Conservation (phyloP, 2,888 invertebrate species). For the Dryomyza anilis region DNA sequence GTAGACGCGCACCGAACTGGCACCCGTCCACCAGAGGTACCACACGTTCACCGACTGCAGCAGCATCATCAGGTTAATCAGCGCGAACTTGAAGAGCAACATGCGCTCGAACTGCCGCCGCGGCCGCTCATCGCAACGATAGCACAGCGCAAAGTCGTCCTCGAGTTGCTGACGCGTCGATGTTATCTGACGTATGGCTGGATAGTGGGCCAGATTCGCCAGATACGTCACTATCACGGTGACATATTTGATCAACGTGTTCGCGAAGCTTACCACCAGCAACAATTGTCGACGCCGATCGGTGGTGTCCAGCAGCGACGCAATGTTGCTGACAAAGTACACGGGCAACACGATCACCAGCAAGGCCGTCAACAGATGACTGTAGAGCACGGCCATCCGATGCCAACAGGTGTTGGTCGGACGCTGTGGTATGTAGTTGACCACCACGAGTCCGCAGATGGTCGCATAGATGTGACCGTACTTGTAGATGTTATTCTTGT, state of each 20-base stretch:
- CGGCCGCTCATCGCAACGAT: slow-evolving; percentile 25
- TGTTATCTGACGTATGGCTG: slow-evolving; percentile 42
- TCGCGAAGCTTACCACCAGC: slow-evolving; percentile 44
- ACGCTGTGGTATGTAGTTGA: slow-evolving; percentile 46
- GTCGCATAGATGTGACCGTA: slow-evolving; percentile 50
- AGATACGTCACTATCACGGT: slow-evolving; percentile 47
- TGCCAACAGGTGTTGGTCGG: slow-evolving; percentile 29
- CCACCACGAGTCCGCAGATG: slow-evolving; percentile 45
- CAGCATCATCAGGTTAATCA: slow-evolving; percentile 50
- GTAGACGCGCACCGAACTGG: slow-evolving; percentile 37
- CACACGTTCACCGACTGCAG: slow-evolving; percentile 44
- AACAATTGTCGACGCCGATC: slow-evolving; percentile 44
- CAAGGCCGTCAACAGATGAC: slow-evolving; percentile 42
- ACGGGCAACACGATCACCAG: slow-evolving; percentile 43
- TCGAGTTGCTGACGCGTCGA: slow-evolving; percentile 42
- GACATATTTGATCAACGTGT: slow-evolving; percentile 47
- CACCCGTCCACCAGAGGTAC: slow-evolving; percentile 30
- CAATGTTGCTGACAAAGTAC: slow-evolving; percentile 44
- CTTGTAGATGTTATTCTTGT: slow-evolving; percentile 44
- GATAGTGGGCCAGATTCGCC: slow-evolving; percentile 44
- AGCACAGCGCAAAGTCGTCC: slow-evolving; percentile 30
- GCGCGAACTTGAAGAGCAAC: slow-evolving; percentile 45
- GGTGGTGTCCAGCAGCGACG: slow-evolving; percentile 34
- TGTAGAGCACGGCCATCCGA: slow-evolving; percentile 36
- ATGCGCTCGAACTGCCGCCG: slow-evolving; percentile 42